These are phyloP conservation scores for Eilema depressum DNA, from an alignment of 2,888 invertebrate genomes.

Conservation along the genomic window DNA sequence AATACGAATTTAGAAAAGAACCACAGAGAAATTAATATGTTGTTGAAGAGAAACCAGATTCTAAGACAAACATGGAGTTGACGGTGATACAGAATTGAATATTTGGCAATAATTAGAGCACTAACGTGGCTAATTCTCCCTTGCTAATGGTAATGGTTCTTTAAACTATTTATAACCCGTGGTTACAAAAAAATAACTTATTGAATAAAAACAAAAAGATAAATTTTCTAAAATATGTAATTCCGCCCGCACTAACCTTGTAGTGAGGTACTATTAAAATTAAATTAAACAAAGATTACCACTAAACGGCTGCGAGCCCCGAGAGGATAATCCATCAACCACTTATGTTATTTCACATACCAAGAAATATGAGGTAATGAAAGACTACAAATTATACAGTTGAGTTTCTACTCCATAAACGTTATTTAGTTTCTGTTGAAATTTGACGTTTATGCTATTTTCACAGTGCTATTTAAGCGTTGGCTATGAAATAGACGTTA, in stretches of 20 bases:
- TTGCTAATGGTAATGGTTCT: too few relatives aligned
- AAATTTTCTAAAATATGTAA: constrained; percentile 30
- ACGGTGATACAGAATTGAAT: too few relatives aligned
- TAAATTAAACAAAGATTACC: constrained; percentile 80
- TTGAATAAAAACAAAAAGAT: not conserved
- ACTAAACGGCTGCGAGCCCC: constrained; percentile 63
- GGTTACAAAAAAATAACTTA: too few relatives aligned
- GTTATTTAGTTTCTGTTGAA: constrained; percentile 52
- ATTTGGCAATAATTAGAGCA: not conserved
- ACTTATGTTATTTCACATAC: constrained; percentile 59
- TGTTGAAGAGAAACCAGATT: too few relatives aligned
- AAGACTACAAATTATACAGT: constrained; percentile 66
- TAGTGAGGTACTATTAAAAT: constrained; percentile 74
- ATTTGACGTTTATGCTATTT: constrained; percentile 52
- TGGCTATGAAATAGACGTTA: constrained; percentile 36
- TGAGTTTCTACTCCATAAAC: constrained; percentile 56
- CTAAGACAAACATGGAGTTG: too few relatives aligned
- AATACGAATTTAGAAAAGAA: too few relatives aligned
- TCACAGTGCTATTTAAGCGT: constrained; percentile 38
- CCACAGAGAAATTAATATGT: too few relatives aligned
- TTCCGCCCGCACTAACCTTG: constrained; percentile 60
- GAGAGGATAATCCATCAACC: constrained; percentile 68
- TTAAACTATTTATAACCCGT: too few relatives aligned
- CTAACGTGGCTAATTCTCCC: too few relatives aligned
- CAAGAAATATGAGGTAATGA: constrained; percentile 77